These are phyloP conservation scores for Eristalis arbustorum DNA, from an alignment of 2,888 invertebrate genomes.

Conservation along the genomic window DNA sequence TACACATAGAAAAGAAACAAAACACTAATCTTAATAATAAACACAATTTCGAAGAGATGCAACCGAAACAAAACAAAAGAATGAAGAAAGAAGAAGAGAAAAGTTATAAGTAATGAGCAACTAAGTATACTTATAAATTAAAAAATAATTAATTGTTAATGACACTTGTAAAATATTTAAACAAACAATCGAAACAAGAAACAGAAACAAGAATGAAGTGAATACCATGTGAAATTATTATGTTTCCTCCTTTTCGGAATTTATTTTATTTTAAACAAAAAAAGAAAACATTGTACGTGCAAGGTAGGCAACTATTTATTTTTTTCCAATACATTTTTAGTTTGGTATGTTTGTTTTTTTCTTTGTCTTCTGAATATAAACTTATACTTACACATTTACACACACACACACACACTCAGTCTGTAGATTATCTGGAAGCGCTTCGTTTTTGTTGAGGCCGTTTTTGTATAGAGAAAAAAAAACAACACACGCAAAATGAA, in stretches of 20 bases:
- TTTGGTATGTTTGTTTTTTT: neutral
- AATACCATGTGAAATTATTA: constrained; percentile 63
- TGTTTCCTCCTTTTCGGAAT: constrained; percentile 30
- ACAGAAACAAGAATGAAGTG: constrained; percentile 32
- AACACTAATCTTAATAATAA: constrained; percentile 55
- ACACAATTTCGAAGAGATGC: constrained; percentile 71
- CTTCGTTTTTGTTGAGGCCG: constrained; percentile 68
- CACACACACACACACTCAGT: constrained; percentile 24
- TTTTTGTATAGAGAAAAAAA: constrained; percentile 50
- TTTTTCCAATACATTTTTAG: constrained; percentile 12
- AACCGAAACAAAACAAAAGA: constrained; percentile 49
- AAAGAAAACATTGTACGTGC: constrained; percentile 24
- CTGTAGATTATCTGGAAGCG: constrained; percentile 53
- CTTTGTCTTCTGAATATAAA: constrained; percentile 16
- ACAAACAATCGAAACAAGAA: constrained; percentile 17
- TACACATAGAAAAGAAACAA: constrained; percentile 48
- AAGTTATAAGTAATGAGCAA: constrained; percentile 59
- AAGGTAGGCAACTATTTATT: constrained; percentile 23
- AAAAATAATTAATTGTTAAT: constrained; percentile 51
- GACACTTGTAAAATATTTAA: constrained; percentile 63
- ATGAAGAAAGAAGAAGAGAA: constrained; percentile 21
- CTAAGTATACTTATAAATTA: constrained; percentile 65
- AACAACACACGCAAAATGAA: constrained; percentile 20
- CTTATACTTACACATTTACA: constrained; percentile 12
- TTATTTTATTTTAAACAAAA: constrained; percentile 13